Evolutionary conservation across 2,113 vertebrate genomes (phyloP).

Genomic region (Ptilonorhynchus violaceus): DNA sequence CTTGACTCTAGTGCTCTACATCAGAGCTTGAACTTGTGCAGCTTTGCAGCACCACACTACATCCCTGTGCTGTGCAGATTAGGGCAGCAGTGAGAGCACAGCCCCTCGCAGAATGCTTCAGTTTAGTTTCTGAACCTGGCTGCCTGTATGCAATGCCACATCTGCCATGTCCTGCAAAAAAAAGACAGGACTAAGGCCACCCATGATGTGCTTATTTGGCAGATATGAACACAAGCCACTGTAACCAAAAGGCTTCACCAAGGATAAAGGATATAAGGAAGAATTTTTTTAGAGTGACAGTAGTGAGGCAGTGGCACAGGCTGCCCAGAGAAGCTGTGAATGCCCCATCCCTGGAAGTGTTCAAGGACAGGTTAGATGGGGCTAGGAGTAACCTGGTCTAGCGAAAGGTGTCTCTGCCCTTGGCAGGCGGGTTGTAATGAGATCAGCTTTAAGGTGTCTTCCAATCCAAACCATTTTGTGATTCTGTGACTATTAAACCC

Average conservation of each 20-base stretch:
- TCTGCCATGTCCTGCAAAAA: not conserved
- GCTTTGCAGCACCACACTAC: not conserved
- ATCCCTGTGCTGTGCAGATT: rapidly evolving
- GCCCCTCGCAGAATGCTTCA: not conserved
- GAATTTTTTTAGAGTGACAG: not conserved
- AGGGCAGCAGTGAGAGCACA: not conserved
- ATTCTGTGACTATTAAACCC: not conserved
- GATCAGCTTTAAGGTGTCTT: not conserved
- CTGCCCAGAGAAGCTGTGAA: not conserved
- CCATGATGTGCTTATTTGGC: rapidly evolving
- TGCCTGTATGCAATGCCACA: rapidly evolving
- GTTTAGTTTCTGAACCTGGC: no score
- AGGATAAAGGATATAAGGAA: not conserved
- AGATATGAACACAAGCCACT: rapidly evolving
- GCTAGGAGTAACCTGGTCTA: not conserved
- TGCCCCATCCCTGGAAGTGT: rapidly evolving
- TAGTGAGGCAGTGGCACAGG: not conserved
- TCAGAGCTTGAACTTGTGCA: not conserved
- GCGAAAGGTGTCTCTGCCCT: not conserved
- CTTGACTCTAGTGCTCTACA: not conserved
- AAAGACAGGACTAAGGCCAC: no score
- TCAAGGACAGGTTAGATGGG: not conserved
- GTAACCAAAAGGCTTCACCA: not conserved
- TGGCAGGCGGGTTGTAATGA: not conserved
- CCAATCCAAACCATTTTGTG: not conserved